Conservation (phyloP, 2,797 vertebrate species). For the Mus minutoides region DNA sequence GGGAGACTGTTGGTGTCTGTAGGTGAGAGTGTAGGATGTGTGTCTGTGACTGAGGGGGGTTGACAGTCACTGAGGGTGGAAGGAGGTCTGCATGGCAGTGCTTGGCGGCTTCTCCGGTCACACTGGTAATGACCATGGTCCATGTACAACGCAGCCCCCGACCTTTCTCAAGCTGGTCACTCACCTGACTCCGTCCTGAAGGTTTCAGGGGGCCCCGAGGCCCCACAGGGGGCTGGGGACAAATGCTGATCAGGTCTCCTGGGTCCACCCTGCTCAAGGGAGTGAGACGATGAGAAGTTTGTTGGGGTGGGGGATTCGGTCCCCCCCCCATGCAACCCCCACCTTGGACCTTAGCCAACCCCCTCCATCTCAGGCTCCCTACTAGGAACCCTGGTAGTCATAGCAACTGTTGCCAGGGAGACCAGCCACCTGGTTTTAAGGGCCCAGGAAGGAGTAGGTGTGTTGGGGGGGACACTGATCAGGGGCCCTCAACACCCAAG, state of each 20-base stretch:
- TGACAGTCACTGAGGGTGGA: neutral
- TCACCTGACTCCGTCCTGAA: slow-evolving; percentile 82
- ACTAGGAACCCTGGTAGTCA: slow-evolving; percentile 86
- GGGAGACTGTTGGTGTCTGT: neutral
- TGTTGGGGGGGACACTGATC: slow-evolving; percentile 30
- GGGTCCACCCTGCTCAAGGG: slow-evolving; percentile 74
- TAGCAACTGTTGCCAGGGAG: slow-evolving; percentile 87
- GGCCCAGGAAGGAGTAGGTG: slow-evolving; percentile 64
- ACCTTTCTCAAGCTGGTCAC: neutral
- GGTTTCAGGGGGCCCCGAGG: slow-evolving; percentile 73
- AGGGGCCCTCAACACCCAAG: neutral
- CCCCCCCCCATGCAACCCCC: neutral
- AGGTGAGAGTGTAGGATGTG: neutral
- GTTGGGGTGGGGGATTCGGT: slow-evolving; percentile 22
- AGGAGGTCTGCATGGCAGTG: neutral
- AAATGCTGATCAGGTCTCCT: slow-evolving; percentile 70
- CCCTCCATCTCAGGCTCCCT: slow-evolving; percentile 85
- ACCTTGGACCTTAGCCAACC: slow-evolving; percentile 57
- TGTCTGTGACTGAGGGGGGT: neutral
- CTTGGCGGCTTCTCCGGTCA: neutral
- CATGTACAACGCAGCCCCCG: neutral
- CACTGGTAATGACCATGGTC: neutral
- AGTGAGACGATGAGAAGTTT: slow-evolving; percentile 62
- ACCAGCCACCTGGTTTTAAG: slow-evolving; percentile 73
- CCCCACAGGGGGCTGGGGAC: slow-evolving; percentile 78